Evolutionary conservation across 2,888 invertebrate genomes (phyloP).

Genomic region (Drosophila rellima): DNA sequence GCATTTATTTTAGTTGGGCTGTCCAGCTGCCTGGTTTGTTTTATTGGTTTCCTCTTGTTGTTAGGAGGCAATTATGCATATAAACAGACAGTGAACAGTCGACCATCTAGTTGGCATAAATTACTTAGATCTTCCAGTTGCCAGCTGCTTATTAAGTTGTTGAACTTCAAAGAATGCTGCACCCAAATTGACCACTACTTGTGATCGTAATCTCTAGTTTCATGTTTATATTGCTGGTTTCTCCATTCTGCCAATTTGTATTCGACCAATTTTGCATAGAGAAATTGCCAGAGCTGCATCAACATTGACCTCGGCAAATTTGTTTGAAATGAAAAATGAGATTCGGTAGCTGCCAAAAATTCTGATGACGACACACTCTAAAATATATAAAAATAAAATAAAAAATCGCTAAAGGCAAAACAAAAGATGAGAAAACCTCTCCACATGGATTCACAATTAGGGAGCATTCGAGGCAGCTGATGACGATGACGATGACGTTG

Average conservation of each 20-base stretch:
- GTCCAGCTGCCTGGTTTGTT: slow-evolving; percentile 29
- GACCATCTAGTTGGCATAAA: slow-evolving; percentile 40
- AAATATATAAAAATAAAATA: slow-evolving; percentile 43
- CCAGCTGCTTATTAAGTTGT: slow-evolving; percentile 68
- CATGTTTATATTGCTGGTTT: neutral
- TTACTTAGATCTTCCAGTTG: slow-evolving; percentile 44
- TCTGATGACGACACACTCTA: slow-evolving; percentile 50
- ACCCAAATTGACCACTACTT: slow-evolving; percentile 16
- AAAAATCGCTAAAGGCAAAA: slow-evolving; percentile 37
- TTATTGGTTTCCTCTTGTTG: slow-evolving; percentile 43
- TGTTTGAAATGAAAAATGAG: slow-evolving; percentile 20
- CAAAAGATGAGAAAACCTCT: slow-evolving; percentile 5
- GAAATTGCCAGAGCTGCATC: slow-evolving; percentile 12
- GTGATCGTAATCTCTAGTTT: neutral
- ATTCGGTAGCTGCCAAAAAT: slow-evolving; percentile 58
- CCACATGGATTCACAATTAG: slow-evolving; percentile 20
- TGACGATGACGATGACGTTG: slow-evolving; percentile 26
- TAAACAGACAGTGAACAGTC: slow-evolving; percentile 43
- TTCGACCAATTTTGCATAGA: slow-evolving; percentile 18
- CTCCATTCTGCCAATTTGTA: slow-evolving; percentile 9
- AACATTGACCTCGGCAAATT: slow-evolving; percentile 18
- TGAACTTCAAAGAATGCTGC: slow-evolving; percentile 63
- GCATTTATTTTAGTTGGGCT: slow-evolving; percentile 22
- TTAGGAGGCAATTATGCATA: slow-evolving; percentile 65
- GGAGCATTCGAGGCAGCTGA: slow-evolving; percentile 3